Conservation (phyloP, 2,888 invertebrate genomes). For the Drosophila gaucha region DNA sequence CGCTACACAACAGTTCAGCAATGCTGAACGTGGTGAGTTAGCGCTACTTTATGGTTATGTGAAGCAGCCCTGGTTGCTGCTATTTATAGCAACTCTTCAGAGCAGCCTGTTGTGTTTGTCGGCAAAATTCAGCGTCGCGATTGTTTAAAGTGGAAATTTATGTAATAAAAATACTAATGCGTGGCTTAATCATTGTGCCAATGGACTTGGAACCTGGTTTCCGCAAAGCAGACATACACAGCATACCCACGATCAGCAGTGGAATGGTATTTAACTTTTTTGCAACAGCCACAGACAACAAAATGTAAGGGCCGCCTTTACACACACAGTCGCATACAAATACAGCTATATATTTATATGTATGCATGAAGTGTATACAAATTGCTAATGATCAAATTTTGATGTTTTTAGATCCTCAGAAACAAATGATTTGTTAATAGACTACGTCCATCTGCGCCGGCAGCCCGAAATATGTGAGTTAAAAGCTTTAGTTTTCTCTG, state of each 20-base stretch:
- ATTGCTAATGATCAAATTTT: not conserved
- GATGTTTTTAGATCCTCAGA: constrained; percentile 43
- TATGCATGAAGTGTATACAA: not conserved
- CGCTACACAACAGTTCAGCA: constrained; percentile 31
- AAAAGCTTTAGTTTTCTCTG: constrained; percentile 79
- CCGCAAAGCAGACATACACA: constrained; percentile 81
- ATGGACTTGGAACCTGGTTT: constrained; percentile 82
- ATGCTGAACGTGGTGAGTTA: constrained; percentile 6
- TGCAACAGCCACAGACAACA: constrained; percentile 46
- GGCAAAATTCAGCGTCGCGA: not conserved
- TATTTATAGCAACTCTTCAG: constrained; percentile 43
- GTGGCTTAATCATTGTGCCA: constrained; percentile 63
- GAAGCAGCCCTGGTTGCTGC: constrained; percentile 26
- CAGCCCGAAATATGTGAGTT: constrained; percentile 69
- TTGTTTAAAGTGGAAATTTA: constrained; percentile 2
- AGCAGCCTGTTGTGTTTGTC: not conserved
- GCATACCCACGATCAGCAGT: constrained; percentile 75
- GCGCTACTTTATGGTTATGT: constrained; percentile 1
- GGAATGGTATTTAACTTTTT: constrained; percentile 81
- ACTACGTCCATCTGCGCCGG: constrained; percentile 81
- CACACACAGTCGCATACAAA: not conserved
- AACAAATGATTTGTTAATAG: constrained; percentile 75
- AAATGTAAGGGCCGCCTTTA: constrained; percentile 41
- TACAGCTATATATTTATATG: not conserved
- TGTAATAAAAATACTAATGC: constrained; percentile 41